Evolutionary conservation across 2,888 invertebrate genomes (phyloP), one percentile per base, ranked within the genome.

Genomic region (Oscheius sp.): DNA sequence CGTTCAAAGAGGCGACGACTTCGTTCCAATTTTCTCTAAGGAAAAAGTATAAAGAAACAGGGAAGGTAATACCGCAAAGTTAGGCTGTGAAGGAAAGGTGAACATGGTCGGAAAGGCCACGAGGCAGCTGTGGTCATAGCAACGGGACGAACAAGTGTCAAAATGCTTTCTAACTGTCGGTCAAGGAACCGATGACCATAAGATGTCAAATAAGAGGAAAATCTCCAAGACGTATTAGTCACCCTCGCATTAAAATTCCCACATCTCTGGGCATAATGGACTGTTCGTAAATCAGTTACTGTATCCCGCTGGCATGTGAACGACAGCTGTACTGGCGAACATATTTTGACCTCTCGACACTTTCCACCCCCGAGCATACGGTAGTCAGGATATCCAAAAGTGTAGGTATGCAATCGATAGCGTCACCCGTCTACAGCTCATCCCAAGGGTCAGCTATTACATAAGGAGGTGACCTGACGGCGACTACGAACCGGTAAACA

Each of bases 231-330:
- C 9, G 45, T 7, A 7, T 43, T n/a, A 52, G 21, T 7, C 55
- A 55, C 41, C 61, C 18, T 45, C 43, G n/a, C 18, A 21, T 41
- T 18, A 18, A 41, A 21, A 61, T 61, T 61, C 61, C 45, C 61
- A 61, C 41, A 27, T 29, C 58, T 61, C 43, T 13, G 61, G 43
- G 27, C 18, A 18, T 66, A 66, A 66, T 66, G 49, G 66, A 66
- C 66, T 66, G 52, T 52, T 27, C 66, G 66, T 66, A 66, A 66
- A 66, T 66, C 66, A 66, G 61, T 7, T n/a, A 25, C 58, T 29
- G 58, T 61, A 45, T 35, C 61, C 61, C 43, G 61, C 61, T 61
- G 45, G 25, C 29, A 58, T 29, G 41, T n/a, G 43, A 41, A 55
- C 3, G 35, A 18, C 61, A 61, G 61, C 61, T 61, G 61, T 41